These are phyloP conservation scores for Xylocampa areola DNA, from an alignment of 2,888 invertebrate species.

Conservation along the genomic window DNA sequence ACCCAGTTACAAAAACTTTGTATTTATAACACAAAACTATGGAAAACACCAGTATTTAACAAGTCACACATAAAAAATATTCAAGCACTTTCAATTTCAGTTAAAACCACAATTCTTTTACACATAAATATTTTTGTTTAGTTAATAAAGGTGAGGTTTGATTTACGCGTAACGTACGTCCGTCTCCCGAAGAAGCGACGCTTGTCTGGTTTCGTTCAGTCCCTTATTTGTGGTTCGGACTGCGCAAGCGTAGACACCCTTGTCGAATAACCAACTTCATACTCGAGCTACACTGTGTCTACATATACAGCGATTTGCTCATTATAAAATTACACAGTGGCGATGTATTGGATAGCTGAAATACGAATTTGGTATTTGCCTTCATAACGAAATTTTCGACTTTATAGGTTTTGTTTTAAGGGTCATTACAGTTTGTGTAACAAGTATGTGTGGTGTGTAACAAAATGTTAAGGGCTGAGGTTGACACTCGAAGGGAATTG, in stretches of 20 bases:
- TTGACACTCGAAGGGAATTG: slow-evolving; percentile 31
- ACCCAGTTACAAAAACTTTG: slow-evolving; percentile 40
- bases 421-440: neutral
- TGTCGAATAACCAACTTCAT: slow-evolving; percentile 21
- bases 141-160: slow-evolving; percentile 21
- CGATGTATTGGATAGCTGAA: slow-evolving; percentile 41
- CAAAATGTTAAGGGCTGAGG: slow-evolving; percentile 25
- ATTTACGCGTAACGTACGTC: slow-evolving; percentile 33
- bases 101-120: slow-evolving; percentile 26
- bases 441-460: slow-evolving; percentile 19
- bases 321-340: slow-evolving; percentile 44
- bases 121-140: slow-evolving; percentile 54
- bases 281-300: slow-evolving; percentile 45
- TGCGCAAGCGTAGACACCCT: slow-evolving; percentile 55
- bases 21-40: slow-evolving; percentile 42
- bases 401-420: neutral
- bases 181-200: slow-evolving; percentile 38
- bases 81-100: slow-evolving; percentile 21
- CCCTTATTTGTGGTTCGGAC: slow-evolving; percentile 33
- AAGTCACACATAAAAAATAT: slow-evolving; percentile 32
- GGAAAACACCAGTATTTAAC: slow-evolving; percentile 33
- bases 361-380: slow-evolving; percentile 15
- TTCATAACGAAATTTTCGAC: slow-evolving; percentile 14
- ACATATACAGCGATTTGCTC: slow-evolving; percentile 32
- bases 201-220: slow-evolving; percentile 44